phyloP scores from a whole-genome alignment of 2,113 vertebrate species.

The Nothoprocta perdicaria region DNA sequence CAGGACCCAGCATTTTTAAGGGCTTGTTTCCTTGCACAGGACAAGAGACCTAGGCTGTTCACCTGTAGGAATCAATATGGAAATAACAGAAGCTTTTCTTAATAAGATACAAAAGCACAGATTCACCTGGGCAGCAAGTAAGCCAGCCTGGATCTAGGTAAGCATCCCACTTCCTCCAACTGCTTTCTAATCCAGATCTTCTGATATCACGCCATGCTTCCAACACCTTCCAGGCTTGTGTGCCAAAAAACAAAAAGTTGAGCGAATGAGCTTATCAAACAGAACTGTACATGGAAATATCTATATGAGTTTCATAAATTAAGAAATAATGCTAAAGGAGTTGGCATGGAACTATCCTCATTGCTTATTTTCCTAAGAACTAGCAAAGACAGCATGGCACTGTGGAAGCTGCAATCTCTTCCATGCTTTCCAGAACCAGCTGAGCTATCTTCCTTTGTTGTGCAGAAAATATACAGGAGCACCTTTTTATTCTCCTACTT shows the following conservation, averaged over 20 bases:
- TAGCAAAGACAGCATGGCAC: not conserved
- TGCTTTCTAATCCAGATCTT: not conserved
- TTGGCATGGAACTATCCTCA: not conserved
- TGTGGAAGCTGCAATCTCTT: not conserved
- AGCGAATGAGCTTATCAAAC: not conserved
- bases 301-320: not conserved
- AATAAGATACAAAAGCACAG: not conserved
- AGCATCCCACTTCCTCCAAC: not conserved
- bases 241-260: not conserved
- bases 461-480: not conserved
- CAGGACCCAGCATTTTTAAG: not conserved
- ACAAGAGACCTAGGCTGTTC: not conserved
- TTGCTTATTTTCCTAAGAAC: not conserved
- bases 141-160: not conserved
- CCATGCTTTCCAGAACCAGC: not conserved
- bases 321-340: not conserved
- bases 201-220: not conserved
- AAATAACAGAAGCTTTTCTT: not conserved
- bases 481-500: not conserved
- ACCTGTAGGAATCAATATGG: not conserved
- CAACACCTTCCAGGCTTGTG: not conserved
- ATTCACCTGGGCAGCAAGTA: not conserved
- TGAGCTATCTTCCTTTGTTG: not conserved
- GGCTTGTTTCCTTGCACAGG: not conserved
- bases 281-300: fast-evolving